These are phyloP conservation scores for Oryzias dopingdopingensis DNA, from an alignment of 2,797 vertebrate species.

Conservation along the genomic window DNA sequence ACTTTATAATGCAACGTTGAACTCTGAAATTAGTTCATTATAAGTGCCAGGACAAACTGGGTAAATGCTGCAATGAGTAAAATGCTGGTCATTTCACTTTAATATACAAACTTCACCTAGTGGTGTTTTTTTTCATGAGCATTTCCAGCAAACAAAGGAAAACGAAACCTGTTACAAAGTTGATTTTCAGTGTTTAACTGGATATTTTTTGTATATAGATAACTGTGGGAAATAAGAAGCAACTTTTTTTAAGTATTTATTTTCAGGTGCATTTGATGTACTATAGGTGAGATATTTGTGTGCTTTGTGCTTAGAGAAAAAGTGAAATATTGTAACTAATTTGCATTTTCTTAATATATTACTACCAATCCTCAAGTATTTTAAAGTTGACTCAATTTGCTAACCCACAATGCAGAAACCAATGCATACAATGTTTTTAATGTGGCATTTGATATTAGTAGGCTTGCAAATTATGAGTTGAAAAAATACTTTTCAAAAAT, in stretches of 20 bases:
- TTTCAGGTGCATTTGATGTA: slow-evolving; percentile 4
- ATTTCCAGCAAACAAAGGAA: slow-evolving; percentile 24
- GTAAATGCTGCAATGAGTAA: slow-evolving; percentile 70
- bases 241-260: too few relatives aligned
- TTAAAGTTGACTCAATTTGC: too few relatives aligned
- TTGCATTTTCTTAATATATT: background rate
- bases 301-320: slow-evolving; percentile 16
- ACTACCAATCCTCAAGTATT: slow-evolving; percentile 3
- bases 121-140: slow-evolving; percentile 13
- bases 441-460: too few relatives aligned
- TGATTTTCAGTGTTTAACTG: slow-evolving; percentile 17
- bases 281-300: background rate
- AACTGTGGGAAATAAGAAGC: too few relatives aligned
- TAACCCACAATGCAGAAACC: too few relatives aligned
- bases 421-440: too few relatives aligned
- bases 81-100: slow-evolving; percentile 70
- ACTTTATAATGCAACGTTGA: slow-evolving; percentile 79
- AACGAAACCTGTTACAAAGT: slow-evolving; percentile 1
- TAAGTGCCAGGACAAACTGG: slow-evolving; percentile 91
- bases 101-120: slow-evolving; percentile 30
- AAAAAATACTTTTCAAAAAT: too few relatives aligned
- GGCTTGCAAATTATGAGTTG: too few relatives aligned
- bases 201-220: background rate
- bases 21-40: slow-evolving; percentile 85
- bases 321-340: background rate